These are phyloP conservation scores for Solenopsis invicta DNA, from an alignment of 1,140 invertebrate genomes.

Conservation along the genomic window DNA sequence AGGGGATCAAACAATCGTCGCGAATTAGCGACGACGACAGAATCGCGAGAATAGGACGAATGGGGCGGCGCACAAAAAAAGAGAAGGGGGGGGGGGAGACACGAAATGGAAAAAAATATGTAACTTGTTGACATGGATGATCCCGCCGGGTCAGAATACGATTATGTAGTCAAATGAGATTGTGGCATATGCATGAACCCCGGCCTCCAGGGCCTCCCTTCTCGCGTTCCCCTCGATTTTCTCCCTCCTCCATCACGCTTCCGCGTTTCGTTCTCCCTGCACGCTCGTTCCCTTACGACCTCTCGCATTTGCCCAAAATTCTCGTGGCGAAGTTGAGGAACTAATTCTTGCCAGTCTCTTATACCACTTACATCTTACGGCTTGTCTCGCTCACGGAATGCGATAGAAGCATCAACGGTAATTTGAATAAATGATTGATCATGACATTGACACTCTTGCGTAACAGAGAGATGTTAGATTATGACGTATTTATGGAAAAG, in stretches of 20 bases:
- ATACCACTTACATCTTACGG: not conserved
- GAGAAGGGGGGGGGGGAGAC: conserved; percentile 45
- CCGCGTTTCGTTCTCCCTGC: conserved; percentile 32
- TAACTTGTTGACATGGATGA: conserved; percentile 86
- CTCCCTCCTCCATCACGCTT: not conserved
- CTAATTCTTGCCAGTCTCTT: conserved; percentile 20
- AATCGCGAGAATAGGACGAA: conserved; percentile 64
- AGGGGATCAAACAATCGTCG: conserved; percentile 66
- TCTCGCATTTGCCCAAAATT: conserved; percentile 44
- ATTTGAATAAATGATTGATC: conserved; percentile 15
- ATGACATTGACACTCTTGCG: not conserved
- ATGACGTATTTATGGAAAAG: not conserved
- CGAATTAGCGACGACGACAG: conserved; percentile 64
- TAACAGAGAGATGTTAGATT: not conserved
- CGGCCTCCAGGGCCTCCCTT: conserved; percentile 56
- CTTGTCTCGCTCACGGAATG: not conserved
- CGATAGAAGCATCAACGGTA: not conserved
- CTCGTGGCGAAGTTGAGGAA: conserved; percentile 23
- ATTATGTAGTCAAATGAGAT: conserved; percentile 88
- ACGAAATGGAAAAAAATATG: conserved; percentile 79
- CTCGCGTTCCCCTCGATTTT: conserved; percentile 60
- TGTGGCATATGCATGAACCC: conserved; percentile 86
- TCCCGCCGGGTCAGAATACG: conserved; percentile 83
- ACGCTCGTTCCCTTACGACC: conserved; percentile 39
- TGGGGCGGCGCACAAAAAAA: conserved; percentile 48